Evolutionary conservation across 1,140 invertebrate genomes (phyloP), one percentile per base, ranked within the genome.

Genomic region (Lepidotrigona ventralis): DNA sequence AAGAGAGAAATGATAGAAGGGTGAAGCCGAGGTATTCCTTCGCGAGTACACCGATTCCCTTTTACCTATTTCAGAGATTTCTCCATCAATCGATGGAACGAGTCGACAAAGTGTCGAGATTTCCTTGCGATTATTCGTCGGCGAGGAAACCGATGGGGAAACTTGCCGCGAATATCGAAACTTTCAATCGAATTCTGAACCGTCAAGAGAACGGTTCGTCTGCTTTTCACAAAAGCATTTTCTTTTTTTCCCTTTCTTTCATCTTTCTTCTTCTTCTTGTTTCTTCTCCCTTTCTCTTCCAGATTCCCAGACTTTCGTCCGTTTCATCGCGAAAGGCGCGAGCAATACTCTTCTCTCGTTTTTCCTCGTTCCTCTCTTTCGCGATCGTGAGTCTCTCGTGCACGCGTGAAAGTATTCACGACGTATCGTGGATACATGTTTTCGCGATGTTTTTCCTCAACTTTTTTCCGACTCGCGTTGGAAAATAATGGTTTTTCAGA

Each of bases 131-230:
- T 66, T 64, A 68, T 78, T 80, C 81, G 63, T 15, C n/a, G 60
- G 66, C 1, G 19, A 58, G 70, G 66, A 74, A 81, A 82, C 75
- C 60, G 78, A 88, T 88, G 75, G 71, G 79, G 73, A 88, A 88
- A 88, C 79, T 87, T 74, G 54, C 14, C 51, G 19, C 60, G 56
- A 70, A 66, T 60, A 60, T 73, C 14, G 69, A 54, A 82, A 89
- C 68, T 85, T 89, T 85, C 78, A 79, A 89, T 89, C 79, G 83
- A 84, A 87, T 89, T 84, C 66, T 73, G 39, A 46, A 21, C 33
- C 56, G 51, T 46, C n/a, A 51, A 33, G 26, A 33, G 58, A 26
- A n/a, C 2, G 72, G 33, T 79, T 81, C 68, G 63, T 46, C 69
- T 66, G 69, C 70, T 74, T 84, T 81, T 33, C 23, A 73, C 39